These are phyloP conservation scores for Salvelinus sp. DNA, from an alignment of 2,113 vertebrate species.

Conservation along the genomic window DNA sequence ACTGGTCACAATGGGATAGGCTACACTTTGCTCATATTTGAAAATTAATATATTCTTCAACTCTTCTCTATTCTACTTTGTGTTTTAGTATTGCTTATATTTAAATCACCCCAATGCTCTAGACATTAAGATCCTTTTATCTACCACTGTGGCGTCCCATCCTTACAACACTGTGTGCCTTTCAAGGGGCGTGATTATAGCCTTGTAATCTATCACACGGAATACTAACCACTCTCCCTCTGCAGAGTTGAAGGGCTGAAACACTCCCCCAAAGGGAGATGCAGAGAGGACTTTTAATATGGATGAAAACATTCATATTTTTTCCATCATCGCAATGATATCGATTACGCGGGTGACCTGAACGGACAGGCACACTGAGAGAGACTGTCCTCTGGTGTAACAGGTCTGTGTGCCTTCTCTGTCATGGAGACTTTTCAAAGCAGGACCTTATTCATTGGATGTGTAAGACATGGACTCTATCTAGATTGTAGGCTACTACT, in stretches of 20 bases:
- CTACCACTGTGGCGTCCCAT: conserved; percentile 46
- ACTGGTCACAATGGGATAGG: too few species aligned
- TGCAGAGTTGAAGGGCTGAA: conserved; percentile 61
- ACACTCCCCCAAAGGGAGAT: conserved; percentile 48
- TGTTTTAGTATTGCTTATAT: too few species aligned
- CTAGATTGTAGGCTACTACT: background rate
- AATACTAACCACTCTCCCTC: conserved; percentile 64
- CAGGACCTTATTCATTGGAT: conserved; percentile 7
- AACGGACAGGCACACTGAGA: conserved; percentile 32
- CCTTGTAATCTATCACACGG: conserved; percentile 66
- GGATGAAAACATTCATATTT: conserved; percentile 67
- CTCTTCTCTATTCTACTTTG: too few species aligned
- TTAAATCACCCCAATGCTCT: conserved; percentile 32
- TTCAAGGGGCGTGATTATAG: conserved; percentile 64
- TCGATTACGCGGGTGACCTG: background rate
- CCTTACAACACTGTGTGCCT: conserved; percentile 41
- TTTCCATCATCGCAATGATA: conserved; percentile 1
- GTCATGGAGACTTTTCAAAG: background rate
- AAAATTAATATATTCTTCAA: too few species aligned
- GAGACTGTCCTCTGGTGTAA: conserved; percentile 48
- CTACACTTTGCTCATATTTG: too few species aligned
- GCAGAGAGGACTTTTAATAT: conserved; percentile 59
- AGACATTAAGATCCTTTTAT: conserved; percentile 52
- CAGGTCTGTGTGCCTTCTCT: conserved; percentile 8
- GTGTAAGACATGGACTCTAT: conserved; percentile 6